Conservation (phyloP, 2,113 vertebrate genomes). For the Percina caprodes region DNA sequence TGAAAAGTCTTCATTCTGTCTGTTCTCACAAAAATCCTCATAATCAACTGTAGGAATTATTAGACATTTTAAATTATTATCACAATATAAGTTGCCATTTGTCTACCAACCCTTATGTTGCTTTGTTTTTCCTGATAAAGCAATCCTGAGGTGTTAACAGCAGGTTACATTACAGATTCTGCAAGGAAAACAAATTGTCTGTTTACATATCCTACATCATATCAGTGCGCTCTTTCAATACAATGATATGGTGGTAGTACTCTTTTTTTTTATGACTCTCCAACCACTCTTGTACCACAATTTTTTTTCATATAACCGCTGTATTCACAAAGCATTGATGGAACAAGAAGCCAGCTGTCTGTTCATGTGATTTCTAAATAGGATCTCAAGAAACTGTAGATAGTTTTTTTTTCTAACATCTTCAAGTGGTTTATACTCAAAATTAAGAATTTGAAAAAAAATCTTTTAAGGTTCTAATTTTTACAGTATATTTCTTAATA, state of each 20-base stretch:
- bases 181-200: constrained; percentile 31
- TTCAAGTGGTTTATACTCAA: background rate
- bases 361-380: background rate
- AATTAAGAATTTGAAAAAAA: background rate
- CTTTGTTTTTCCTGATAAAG: constrained; percentile 40
- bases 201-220: constrained; percentile 33
- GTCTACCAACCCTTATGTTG: background rate
- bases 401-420: background rate
- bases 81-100: constrained; percentile 12
- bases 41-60: constrained; percentile 24
- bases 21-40: constrained; percentile 1
- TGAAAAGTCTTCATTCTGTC: constrained; percentile 26
- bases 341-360: background rate
- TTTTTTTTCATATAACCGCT: background rate
- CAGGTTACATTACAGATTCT: constrained; percentile 36
- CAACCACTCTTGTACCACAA: background rate
- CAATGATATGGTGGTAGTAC: background rate
- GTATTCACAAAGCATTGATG: background rate
- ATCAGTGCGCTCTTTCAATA: constrained; percentile 15
- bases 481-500: background rate
- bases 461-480: background rate
- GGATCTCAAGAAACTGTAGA: background rate
- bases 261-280: constrained; percentile 8
- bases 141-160: constrained; percentile 33
- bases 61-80: constrained; percentile 28